phyloP scores from a whole-genome alignment of 2,888 invertebrate genomes.

The Kryphioiulus occultus region DNA sequence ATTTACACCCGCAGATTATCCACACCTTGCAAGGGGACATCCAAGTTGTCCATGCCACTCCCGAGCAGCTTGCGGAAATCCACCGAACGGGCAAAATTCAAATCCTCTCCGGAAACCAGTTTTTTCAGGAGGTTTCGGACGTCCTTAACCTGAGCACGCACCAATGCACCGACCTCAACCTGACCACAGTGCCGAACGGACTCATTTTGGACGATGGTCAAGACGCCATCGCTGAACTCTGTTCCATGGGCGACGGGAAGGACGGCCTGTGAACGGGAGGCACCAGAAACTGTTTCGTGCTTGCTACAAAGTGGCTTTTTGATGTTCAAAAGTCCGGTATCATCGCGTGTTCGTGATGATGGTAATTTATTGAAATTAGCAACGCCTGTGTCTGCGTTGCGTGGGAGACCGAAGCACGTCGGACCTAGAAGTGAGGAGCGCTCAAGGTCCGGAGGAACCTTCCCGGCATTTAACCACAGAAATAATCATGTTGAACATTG shows the following conservation, averaged over 20 bases:
- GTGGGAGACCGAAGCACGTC: too few relatives aligned
- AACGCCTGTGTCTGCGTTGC: too few relatives aligned
- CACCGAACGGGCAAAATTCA: conserved; percentile 62
- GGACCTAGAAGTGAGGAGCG: too few relatives aligned
- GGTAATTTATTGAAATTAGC: too few relatives aligned
- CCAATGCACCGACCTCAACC: background rate
- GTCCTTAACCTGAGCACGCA: conserved; percentile 27
- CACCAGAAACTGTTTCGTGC: background rate
- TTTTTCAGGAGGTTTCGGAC: conserved; percentile 21
- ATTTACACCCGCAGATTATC: conserved; percentile 52
- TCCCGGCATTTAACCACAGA: too few relatives aligned
- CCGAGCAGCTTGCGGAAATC: conserved; percentile 63
- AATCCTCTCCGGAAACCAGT: conserved; percentile 56
- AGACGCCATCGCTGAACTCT: background rate
- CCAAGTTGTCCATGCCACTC: conserved; percentile 63
- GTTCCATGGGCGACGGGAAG: background rate
- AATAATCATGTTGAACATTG: too few relatives aligned
- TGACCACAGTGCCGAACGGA: background rate
- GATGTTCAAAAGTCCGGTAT: too few relatives aligned
- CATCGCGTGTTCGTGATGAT: too few relatives aligned
- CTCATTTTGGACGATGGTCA: background rate
- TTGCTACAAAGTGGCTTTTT: too few relatives aligned
- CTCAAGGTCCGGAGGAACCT: too few relatives aligned
- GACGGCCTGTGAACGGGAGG: background rate
- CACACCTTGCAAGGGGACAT: conserved; percentile 59